Evolutionary conservation across 1,140 invertebrate species (phyloP), one percentile per base, ranked within the genome.

Genomic region (Trachymyrmex cornetzi): DNA sequence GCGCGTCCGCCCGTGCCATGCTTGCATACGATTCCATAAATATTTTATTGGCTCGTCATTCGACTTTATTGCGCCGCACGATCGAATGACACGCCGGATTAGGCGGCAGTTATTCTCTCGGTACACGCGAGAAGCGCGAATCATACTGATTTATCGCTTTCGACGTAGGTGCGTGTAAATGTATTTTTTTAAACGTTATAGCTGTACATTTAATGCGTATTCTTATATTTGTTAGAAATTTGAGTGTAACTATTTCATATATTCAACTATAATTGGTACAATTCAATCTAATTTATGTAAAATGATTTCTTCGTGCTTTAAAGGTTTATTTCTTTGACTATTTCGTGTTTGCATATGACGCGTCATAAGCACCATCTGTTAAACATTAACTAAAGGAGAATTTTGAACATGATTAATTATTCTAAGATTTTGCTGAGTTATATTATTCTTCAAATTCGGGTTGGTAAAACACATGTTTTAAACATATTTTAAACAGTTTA

Each of bases 41-140:
- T 95, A 94, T 95, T 95, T 95, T 94, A 95, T 95, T 95, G 94
- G 94, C 93, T 92, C 93, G 92, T 94, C 93, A 92, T 93, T 92
- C 92, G 92, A 93, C 91, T 95, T 95, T 93, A 94, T 95, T 94
- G 87, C 92, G 85, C 71, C 88, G 53, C 80, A 82, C 90, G 92
- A 92, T 93, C 92, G 91, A 93, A 93, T 92, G 91, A 93, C 84
- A 89, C 82, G 90, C 86, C 77, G 85, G 61, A 89, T 91, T 91
- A 90, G 79, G 82, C 66, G 30, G 77, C 19, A 44, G 77, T 61
- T 86, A 79, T 82, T 77, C 63, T 61, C 24, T 30, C 55, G 55
- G 12, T 84, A 34, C 61, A 30, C 7, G 75, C 72, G 57, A 72
- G 74, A 59, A 48, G 27, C 71, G 48, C 53, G 72, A 85, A 50